A percentile compares a stretch with the other conserved stretches of the same genome.
These are phyloP conservation scores for Tauraco erythrolophus DNA, from an alignment of 2,113 vertebrate species.

Conservation along the genomic window DNA sequence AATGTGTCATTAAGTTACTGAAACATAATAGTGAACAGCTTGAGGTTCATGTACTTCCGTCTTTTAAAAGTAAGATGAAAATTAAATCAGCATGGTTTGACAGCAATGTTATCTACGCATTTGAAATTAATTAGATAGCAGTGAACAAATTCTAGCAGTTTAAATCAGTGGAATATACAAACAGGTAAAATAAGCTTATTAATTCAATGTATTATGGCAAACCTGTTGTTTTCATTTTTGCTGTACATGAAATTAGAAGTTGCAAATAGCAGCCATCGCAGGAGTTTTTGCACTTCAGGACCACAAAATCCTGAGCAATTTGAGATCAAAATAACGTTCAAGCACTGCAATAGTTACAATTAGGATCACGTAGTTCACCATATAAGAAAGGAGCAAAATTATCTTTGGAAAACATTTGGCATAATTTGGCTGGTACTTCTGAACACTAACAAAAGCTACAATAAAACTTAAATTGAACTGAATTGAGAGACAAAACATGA, in stretches of 20 bases:
- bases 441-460: constrained; percentile 31
- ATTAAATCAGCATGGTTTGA: constrained; percentile 26
- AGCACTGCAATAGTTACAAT: not conserved
- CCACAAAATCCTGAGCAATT: not conserved
- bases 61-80: constrained; percentile 23
- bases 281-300: not conserved
- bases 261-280: not conserved
- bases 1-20: not conserved
- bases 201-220: not conserved
- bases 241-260: not conserved
- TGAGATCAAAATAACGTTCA: constrained; percentile 2
- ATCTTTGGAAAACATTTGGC: constrained; percentile 48
- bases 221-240: not conserved
- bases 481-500: constrained; percentile 42
- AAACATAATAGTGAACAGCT: constrained; percentile 3
- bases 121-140: constrained; percentile 24
- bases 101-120: not conserved
- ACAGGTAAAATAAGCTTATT: not conserved
- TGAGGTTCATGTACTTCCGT: constrained; percentile 8
- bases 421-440: constrained; percentile 47
- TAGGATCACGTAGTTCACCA: not conserved
- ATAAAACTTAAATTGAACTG: constrained; percentile 37
- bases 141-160: not conserved
- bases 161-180: not conserved
- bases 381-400: not conserved